Evolutionary conservation across 2,797 vertebrate species (phyloP), one percentile per base, ranked within the genome.

Genomic region (Phataginus tetradactyla): DNA sequence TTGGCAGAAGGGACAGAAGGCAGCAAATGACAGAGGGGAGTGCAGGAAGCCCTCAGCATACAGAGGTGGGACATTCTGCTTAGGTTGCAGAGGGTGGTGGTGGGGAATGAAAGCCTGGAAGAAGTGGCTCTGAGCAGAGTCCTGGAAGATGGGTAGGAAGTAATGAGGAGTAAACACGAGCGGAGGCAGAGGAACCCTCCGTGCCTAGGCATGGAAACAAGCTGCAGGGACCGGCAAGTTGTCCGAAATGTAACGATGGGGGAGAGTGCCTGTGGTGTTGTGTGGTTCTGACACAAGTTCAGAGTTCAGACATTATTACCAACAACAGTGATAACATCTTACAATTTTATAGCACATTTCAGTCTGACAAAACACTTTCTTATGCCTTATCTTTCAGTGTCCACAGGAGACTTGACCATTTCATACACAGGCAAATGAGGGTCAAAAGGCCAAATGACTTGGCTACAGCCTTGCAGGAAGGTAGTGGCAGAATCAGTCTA

Each of bases 361-460:
- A 86, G 74, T 45, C 66, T 71, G 90, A 79, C 72, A 80, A 93
- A 92, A 87, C 49, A 71, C 37, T 64, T 85, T 37, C 68, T 61
- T 37, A 15, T 71, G 10, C 42, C 51, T 92, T 88, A 77, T 94
- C 78, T 94, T 83, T 68, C 77, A 2, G 7, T 39, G 51, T 68
- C 59, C 17, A 23, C 39, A 42, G n/a, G 57, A 51, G 4, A 27
- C 4, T 20, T 49, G 59, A 71, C 14, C 21, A 32, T 45, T 61
- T 86, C 68, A 59, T 45, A 83, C 68, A 72, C 45, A 86, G 83
- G 17, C 81, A 37, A 81, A 34, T 0, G 45, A 95, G 55, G 39
- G 32, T 74, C 10, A 2, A 59, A 80, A 63, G 68, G 39, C 72
- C 84, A 57, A 42, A 55, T 23, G 34, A 32, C 78, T 86, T 78